These are phyloP conservation scores for Pristionchus mayeri DNA, from an alignment of 2,888 invertebrate genomes.

Conservation along the genomic window DNA sequence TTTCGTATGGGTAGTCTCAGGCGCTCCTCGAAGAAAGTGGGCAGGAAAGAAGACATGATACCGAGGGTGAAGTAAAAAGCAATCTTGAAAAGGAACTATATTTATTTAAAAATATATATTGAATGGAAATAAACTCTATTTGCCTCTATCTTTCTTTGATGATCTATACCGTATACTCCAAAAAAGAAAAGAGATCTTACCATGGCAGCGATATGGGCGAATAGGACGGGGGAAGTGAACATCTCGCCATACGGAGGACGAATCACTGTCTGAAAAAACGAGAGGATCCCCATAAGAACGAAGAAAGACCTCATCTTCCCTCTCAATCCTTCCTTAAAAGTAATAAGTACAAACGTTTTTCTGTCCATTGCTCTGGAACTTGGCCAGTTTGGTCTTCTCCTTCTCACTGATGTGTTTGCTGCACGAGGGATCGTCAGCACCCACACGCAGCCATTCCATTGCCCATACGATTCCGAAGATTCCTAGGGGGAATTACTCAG, in stretches of 20 bases:
- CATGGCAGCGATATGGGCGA: conserved; percentile 40
- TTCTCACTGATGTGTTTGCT: conserved; percentile 34
- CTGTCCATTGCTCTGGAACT: not conserved
- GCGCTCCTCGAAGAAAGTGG: conserved; percentile 37
- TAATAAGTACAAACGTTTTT: no score
- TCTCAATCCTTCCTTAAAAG: no score
- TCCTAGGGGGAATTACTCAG: not conserved
- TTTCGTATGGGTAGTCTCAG: conserved; percentile 34
- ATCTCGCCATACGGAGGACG: conserved; percentile 22
- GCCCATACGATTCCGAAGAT: conserved; percentile 1
- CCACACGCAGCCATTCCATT: not conserved
- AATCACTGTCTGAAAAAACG: not conserved
- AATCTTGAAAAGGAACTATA: not conserved
- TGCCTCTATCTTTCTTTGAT: no score
- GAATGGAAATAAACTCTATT: no score
- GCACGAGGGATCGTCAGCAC: not conserved
- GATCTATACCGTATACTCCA: no score
- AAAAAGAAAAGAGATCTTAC: not conserved
- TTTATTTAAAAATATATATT: not conserved
- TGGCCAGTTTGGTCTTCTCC: not conserved
- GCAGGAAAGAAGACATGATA: conserved; percentile 32
- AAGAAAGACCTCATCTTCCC: not conserved
- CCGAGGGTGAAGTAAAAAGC: conserved; percentile 48
- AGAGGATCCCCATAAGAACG: not conserved
- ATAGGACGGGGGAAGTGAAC: conserved; percentile 26